phyloP scores from a whole-genome alignment of 2,888 invertebrate genomes.

The Pyrrhia umbra region DNA sequence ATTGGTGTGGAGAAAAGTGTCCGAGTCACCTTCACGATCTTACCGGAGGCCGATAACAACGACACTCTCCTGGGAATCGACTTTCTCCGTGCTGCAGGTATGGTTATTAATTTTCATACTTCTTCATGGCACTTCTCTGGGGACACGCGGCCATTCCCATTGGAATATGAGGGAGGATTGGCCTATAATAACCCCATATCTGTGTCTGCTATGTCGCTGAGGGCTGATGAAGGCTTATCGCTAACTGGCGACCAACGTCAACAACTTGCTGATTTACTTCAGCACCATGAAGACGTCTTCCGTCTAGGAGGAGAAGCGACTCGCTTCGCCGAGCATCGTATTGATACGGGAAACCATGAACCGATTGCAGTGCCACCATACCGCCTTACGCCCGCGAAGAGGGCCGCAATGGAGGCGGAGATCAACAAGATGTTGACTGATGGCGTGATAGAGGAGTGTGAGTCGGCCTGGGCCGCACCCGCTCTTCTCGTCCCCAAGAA shows the following conservation, averaged over 20 bases:
- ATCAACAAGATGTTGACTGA: constrained; percentile 4
- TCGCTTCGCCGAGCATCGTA: constrained; percentile 19
- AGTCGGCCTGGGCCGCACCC: constrained; percentile 4
- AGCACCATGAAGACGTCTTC: constrained; percentile 11
- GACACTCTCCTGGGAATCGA: constrained; percentile 19
- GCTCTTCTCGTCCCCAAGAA: constrained; percentile 7
- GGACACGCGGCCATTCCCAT: not conserved
- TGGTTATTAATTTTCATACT: constrained; percentile 6
- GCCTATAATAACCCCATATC: not conserved
- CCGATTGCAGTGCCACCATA: constrained; percentile 23
- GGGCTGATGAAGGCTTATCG: constrained; percentile 8
- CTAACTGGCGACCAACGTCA: constrained; percentile 4
- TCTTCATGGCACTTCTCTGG: constrained; percentile 3
- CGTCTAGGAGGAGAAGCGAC: constrained; percentile 18
- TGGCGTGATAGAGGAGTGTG: constrained; percentile 6
- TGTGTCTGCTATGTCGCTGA: constrained; percentile 4
- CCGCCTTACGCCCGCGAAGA: constrained; percentile 22
- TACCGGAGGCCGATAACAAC: constrained; percentile 11
- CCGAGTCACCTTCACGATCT: constrained; percentile 5
- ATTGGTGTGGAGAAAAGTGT: not conserved
- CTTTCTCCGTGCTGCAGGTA: constrained; percentile 10
- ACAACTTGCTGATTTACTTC: constrained; percentile 3
- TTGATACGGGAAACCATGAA: constrained; percentile 23
- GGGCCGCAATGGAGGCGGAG: constrained; percentile 1
- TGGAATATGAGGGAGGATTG: constrained; percentile 5